Percentiles rank a stretch among this genome's conserved stretches.
Evolutionary conservation across 2,888 invertebrate species (phyloP).

Genomic region (Ptycholaimellus sp.): DNA sequence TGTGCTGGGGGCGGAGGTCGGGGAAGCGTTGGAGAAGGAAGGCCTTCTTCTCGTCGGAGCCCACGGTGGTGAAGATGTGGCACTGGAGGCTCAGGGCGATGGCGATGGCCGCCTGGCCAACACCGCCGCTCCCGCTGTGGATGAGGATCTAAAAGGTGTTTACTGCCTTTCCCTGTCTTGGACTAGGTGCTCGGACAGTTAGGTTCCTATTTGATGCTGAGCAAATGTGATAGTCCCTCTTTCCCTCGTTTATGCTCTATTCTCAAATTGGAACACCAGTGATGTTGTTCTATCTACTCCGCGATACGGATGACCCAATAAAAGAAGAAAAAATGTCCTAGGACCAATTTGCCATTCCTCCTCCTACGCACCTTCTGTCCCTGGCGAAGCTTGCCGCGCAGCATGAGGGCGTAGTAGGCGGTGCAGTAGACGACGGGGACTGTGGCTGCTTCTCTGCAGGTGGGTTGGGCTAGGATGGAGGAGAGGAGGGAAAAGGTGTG

Average conservation of each 20-base stretch:
- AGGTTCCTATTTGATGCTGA: no score
- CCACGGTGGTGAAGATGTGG: conserved; percentile 58
- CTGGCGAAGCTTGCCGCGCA: conserved; percentile 70
- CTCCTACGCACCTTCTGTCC: no score
- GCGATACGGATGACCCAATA: no score
- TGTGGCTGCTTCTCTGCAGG: conserved; percentile 28
- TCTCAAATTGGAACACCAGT: no score
- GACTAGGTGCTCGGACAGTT: no score
- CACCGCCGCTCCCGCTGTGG: conserved; percentile 25
- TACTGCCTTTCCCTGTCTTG: no score
- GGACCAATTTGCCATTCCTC: no score
- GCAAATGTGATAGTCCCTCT: no score
- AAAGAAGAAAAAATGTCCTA: no score
- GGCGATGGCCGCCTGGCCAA: conserved; percentile 77
- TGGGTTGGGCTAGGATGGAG: conserved; percentile 23
- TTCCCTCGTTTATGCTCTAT: no score
- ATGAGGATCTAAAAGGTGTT: no score
- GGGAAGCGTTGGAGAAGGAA: conserved; percentile 70
- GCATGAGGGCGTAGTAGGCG: conserved; percentile 55
- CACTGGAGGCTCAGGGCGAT: conserved; percentile 70
- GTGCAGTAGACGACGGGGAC: conserved; percentile 29
- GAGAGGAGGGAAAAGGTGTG: background rate
- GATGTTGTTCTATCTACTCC: no score
- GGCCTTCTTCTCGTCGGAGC: conserved; percentile 31
- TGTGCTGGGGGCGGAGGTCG: conserved; percentile 44